A percentile compares a stretch with the other conserved stretches of the same genome.
phyloP scores from a whole-genome alignment of 1,140 invertebrate genomes.

The Holcopasites calliopsidis region DNA sequence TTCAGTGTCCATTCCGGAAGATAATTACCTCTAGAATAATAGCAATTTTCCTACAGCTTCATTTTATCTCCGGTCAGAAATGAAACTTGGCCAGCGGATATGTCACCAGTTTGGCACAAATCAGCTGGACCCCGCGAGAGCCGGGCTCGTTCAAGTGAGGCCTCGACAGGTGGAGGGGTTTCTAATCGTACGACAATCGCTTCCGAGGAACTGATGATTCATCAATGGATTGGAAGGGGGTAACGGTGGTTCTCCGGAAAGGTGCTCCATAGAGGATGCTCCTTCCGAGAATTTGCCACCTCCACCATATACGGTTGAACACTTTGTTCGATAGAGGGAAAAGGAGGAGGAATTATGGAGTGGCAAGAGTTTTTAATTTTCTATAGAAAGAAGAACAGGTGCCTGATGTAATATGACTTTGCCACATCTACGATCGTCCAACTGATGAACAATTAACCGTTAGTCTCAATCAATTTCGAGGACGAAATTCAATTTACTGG shows the following conservation, averaged over 20 bases:
- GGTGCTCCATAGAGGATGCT: not conserved
- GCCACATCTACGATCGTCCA: not conserved
- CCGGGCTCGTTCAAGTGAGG: not conserved
- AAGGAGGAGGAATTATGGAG: not conserved
- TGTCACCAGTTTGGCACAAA: not conserved
- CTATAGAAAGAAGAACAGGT: too few relatives aligned
- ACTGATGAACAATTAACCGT: conserved; percentile 4
- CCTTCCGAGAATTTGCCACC: conserved; percentile 8
- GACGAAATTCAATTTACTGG: not conserved
- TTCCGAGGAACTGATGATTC: conserved; percentile 20
- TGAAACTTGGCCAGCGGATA: too few relatives aligned
- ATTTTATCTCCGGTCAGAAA: too few relatives aligned
- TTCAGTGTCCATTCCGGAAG: too few relatives aligned
- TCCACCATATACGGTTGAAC: conserved; percentile 5
- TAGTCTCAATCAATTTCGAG: not conserved
- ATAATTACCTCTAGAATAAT: too few relatives aligned
- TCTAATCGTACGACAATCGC: not conserved
- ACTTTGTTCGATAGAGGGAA: not conserved
- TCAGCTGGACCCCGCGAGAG: conserved; percentile 30
- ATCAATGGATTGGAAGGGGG: conserved; percentile 8
- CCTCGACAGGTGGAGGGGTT: conserved; percentile 3
- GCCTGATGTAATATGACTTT: too few relatives aligned
- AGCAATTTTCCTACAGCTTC: too few relatives aligned
- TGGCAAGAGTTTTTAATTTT: not conserved
- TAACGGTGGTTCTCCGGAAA: not conserved